phyloP scores from a whole-genome alignment of 2,113 vertebrate genomes.

The Neogale vison region DNA sequence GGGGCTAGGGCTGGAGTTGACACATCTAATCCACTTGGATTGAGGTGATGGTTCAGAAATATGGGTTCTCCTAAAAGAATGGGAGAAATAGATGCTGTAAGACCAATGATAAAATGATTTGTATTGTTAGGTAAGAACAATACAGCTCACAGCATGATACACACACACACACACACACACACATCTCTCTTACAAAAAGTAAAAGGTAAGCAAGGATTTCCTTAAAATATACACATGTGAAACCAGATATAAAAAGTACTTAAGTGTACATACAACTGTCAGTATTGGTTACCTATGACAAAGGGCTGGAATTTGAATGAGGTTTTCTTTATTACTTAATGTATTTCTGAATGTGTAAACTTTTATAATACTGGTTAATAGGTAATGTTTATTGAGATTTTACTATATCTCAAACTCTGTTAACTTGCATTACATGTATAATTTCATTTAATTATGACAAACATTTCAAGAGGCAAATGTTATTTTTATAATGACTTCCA shows the following conservation, averaged over 20 bases:
- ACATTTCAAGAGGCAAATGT: neutral
- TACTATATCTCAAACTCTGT: neutral
- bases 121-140: neutral
- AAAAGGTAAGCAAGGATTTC: neutral
- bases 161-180: too few relatives aligned
- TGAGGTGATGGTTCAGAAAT: neutral
- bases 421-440: neutral
- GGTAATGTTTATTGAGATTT: neutral
- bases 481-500: constrained; percentile 3
- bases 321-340: neutral
- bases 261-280: neutral
- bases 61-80: neutral
- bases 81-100: neutral
- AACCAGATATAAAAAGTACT: neutral
- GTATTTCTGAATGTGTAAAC: neutral
- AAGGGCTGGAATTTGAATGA: neutral
- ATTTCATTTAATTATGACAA: neutral
- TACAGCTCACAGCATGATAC: neutral
- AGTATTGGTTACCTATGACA: neutral
- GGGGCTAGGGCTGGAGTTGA: neutral
- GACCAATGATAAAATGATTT: neutral
- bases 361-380: neutral
- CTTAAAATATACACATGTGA: neutral
- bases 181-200: neutral
- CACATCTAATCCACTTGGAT: neutral